A percentile compares a stretch with the other conserved stretches of the same genome.
Conservation (phyloP, 2,888 invertebrate species). For the Caenorhabditis zanzibari region DNA sequence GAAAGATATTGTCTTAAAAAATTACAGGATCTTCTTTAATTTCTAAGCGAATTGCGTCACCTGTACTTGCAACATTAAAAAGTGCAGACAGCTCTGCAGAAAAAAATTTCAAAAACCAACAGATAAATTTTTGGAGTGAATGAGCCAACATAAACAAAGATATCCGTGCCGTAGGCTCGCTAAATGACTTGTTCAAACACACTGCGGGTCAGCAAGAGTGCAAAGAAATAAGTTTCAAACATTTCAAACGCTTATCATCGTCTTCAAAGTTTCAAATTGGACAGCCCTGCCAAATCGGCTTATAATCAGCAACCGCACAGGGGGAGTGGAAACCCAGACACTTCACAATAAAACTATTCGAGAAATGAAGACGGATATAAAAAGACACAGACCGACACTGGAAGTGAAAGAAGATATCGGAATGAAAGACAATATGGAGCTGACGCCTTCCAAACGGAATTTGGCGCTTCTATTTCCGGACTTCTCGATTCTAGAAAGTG, state of each 20-base stretch:
- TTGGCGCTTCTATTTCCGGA: constrained; percentile 49
- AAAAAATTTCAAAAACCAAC: constrained; percentile 42
- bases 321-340: background rate
- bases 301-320: constrained; percentile 17
- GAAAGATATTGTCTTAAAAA: background rate
- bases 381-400: constrained; percentile 15
- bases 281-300: constrained; percentile 35
- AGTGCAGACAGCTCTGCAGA: constrained; percentile 31
- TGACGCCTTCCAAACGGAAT: constrained; percentile 20
- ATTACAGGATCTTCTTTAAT: background rate
- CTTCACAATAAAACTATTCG: background rate
- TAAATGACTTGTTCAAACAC: constrained; percentile 62
- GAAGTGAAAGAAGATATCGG: constrained; percentile 54
- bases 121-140: constrained; percentile 45
- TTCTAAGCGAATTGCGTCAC: constrained; percentile 21
- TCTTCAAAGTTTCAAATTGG: background rate
- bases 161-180: constrained; percentile 51
- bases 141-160: constrained; percentile 54
- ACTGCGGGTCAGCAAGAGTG: constrained; percentile 48
- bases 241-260: constrained; percentile 38
- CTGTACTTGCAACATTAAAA: background rate
- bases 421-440: constrained; percentile 55
- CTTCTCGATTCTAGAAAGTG: background rate
- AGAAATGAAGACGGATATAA: background rate
- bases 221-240: constrained; percentile 28